Percentiles rank a stretch among this genome's conserved stretches.
Conservation (phyloP, 2,797 vertebrate species). For the Pogoniulus pusillus region DNA sequence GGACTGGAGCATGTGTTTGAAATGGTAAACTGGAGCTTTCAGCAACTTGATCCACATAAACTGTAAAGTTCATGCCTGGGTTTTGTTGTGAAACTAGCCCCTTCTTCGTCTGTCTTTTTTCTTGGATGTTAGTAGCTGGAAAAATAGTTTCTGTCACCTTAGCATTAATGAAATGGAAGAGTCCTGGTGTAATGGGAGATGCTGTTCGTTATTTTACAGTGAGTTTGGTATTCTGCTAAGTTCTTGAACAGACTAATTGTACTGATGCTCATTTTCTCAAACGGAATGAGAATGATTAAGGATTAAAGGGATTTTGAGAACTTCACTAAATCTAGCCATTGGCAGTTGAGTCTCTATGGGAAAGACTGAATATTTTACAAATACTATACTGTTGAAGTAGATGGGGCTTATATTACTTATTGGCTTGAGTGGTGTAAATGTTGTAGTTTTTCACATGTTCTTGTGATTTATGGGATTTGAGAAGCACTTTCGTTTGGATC, state of each 20-base stretch:
- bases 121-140: background rate
- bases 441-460: background rate
- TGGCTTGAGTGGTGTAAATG: background rate
- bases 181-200: background rate
- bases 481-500: background rate
- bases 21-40: conserved; percentile 25
- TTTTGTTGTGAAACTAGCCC: conserved; percentile 31
- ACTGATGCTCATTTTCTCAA: conserved; percentile 10
- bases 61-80: background rate
- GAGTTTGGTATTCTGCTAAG: background rate
- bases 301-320: conserved; percentile 29
- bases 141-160: background rate
- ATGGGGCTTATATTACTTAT: background rate
- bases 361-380: background rate
- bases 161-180: background rate
- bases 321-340: background rate
- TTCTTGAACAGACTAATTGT: conserved; percentile 3
- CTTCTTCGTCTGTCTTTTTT: background rate
- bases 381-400: background rate
- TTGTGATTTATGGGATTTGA: background rate
- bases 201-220: background rate
- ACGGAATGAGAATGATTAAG: conserved; percentile 7
- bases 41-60: background rate
- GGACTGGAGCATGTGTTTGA: conserved; percentile 9
- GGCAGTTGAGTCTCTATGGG: background rate